Evolutionary conservation across 2,888 invertebrate genomes (phyloP), one percentile per base, ranked within the genome.

Genomic region (Pristionchus exspectatus): DNA sequence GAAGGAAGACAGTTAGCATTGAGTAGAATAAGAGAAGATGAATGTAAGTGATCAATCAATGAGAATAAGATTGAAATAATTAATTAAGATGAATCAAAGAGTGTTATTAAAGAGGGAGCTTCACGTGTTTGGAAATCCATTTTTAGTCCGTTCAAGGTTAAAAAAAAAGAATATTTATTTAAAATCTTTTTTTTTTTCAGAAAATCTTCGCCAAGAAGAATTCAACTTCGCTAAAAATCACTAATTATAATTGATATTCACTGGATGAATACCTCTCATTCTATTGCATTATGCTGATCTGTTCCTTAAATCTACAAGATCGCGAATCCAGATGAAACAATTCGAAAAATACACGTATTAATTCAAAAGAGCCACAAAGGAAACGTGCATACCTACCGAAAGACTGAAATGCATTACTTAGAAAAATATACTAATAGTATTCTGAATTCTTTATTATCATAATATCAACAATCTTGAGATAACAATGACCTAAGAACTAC

Each of bases 401-500:
- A 12, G 44, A 50, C 44, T 50, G 12, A 50, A 50, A 50, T 50
- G 9, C 9, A 50, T 50, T 12, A 9, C 12, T 50, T 50, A 5
- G 44, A 44, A 9, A 44, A 44, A 50, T 18, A 21, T 16, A 21
- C 18, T 18, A 56, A 18, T 59, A 18, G 18, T 14, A 59, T 59
- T 10, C 59, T 59, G 14, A 69, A 74, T 14, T 1, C 30, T 33
- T 74, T 33, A 74, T 74, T 33, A 74, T 74, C 30, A 74, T 74
- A 74, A 30, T 74, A 38, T 74, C 24, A 69, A 69, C 69, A 74
- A 74, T 33, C 14, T 33, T 21, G n/a, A 33, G 74, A 38, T 74
- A 74, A 74, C 74, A 74, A 33, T 33, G 30, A 33, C 33, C 74
- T 74, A 74, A 21, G 33, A 33, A 30, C 74, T 74, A 74, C 74